Conservation (phyloP, 2,797 vertebrate species). For the Mormyrus proboscirostris region DNA sequence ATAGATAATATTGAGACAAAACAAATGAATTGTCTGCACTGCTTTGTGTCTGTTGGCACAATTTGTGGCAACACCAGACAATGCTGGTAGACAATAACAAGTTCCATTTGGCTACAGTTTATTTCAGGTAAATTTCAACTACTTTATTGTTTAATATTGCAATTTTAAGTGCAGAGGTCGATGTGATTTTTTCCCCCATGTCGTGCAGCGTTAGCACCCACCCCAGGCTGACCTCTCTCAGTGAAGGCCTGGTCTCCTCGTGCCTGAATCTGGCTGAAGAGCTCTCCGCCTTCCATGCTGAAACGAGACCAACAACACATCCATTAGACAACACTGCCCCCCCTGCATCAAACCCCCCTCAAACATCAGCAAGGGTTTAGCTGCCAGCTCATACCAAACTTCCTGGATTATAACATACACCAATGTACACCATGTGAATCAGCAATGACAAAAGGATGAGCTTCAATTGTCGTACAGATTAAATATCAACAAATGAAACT, state of each 20-base stretch:
- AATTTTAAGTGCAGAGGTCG: background rate
- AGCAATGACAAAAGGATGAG: background rate
- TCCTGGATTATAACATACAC: background rate
- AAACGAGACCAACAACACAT: conserved; percentile 18
- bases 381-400: background rate
- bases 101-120: background rate
- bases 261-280: conserved; percentile 91
- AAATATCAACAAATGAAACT: background rate
- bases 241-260: conserved; percentile 97
- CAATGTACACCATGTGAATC: background rate
- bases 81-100: background rate
- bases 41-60: background rate
- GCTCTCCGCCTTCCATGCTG: conserved; percentile 96
- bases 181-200: background rate
- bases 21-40: background rate
- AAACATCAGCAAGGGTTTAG: background rate
- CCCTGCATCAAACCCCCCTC: conserved; percentile 11
- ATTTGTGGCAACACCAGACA: background rate
- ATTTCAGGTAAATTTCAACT: background rate
- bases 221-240: conserved; percentile 73
- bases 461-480: background rate
- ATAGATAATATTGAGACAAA: background rate
- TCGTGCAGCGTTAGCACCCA: background rate
- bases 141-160: background rate
- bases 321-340: background rate